Conservation (phyloP, 2,888 invertebrate genomes). For the Tipula confusa region DNA sequence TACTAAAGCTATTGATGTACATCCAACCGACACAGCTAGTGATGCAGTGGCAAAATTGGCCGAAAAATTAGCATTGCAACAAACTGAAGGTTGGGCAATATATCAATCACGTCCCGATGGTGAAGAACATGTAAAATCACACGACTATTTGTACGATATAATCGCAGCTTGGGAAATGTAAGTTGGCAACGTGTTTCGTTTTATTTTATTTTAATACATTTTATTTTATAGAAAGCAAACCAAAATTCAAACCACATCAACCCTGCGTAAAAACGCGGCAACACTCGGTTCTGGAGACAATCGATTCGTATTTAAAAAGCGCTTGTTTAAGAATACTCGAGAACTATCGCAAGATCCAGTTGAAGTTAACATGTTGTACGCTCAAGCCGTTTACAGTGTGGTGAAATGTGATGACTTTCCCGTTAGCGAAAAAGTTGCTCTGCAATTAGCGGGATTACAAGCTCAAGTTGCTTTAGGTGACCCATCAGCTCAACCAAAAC, state of each 20-base stretch:
- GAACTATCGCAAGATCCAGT: conserved; percentile 93
- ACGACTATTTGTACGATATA: conserved; percentile 89
- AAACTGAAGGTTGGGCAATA: conserved; percentile 90
- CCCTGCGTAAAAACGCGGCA: conserved; percentile 59
- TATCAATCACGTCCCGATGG: conserved; percentile 82
- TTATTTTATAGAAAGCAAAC: conserved; percentile 53
- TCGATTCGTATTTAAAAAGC: conserved; percentile 85
- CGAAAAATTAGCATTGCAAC: conserved; percentile 77
- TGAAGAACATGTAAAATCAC: conserved; percentile 85
- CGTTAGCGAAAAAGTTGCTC: conserved; percentile 88
- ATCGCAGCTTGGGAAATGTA: conserved; percentile 92
- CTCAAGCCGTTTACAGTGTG: conserved; percentile 91
- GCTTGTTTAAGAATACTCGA: conserved; percentile 80
- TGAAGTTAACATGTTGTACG: conserved; percentile 88
- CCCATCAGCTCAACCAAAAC: conserved; percentile 64
- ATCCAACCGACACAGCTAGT: conserved; percentile 89
- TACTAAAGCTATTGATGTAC: conserved; percentile 92
- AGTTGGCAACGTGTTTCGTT: conserved; percentile 50
- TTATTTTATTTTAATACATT: neutral
- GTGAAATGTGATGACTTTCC: conserved; percentile 95
- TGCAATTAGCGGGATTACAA: conserved; percentile 90
- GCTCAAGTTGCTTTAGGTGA: conserved; percentile 92
- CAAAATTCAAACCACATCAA: conserved; percentile 52
- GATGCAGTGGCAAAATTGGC: conserved; percentile 86
- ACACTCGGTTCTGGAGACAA: conserved; percentile 80